Conservation (phyloP, 2,888 invertebrate species). For the Lacanobia oleracea region DNA sequence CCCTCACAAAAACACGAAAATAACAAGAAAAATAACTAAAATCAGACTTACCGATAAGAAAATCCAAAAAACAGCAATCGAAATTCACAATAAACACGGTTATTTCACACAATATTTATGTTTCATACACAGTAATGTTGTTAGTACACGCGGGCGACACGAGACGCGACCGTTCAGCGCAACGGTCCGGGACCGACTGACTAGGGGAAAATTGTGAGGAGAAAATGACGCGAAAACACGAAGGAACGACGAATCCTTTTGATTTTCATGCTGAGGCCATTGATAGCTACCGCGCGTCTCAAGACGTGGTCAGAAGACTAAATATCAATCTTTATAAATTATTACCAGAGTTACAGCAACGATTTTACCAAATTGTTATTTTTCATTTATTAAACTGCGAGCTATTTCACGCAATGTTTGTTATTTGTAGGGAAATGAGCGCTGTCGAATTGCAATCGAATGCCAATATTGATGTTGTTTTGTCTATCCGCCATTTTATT, state of each 20-base stretch:
- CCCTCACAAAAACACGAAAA: slow-evolving; percentile 16
- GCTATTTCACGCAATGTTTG: slow-evolving; percentile 21
- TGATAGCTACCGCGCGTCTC: slow-evolving; percentile 10
- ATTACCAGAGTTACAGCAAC: not conserved
- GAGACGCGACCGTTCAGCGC: slow-evolving; percentile 29
- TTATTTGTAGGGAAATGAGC: slow-evolving; percentile 28
- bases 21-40: slow-evolving; percentile 28
- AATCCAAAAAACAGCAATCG: slow-evolving; percentile 50
- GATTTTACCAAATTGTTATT: not conserved
- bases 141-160: slow-evolving; percentile 12
- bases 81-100: slow-evolving; percentile 58
- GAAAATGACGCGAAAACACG: slow-evolving; percentile 51
- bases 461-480: slow-evolving; percentile 23
- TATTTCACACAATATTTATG: slow-evolving; percentile 62
- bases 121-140: slow-evolving; percentile 59
- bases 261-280: slow-evolving; percentile 24
- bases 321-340: slow-evolving; percentile 40
- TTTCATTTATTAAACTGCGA: slow-evolving; percentile 3
- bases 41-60: slow-evolving; percentile 58
- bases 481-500: slow-evolving; percentile 17
- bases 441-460: slow-evolving; percentile 28
- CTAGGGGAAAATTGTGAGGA: slow-evolving; percentile 24
- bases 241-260: slow-evolving; percentile 50
- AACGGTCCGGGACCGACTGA: slow-evolving; percentile 57
- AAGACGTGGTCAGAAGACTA: slow-evolving; percentile 25